Evolutionary conservation across 1,140 invertebrate species (phyloP).

Genomic region (Macrosteles quadrilineatus): DNA sequence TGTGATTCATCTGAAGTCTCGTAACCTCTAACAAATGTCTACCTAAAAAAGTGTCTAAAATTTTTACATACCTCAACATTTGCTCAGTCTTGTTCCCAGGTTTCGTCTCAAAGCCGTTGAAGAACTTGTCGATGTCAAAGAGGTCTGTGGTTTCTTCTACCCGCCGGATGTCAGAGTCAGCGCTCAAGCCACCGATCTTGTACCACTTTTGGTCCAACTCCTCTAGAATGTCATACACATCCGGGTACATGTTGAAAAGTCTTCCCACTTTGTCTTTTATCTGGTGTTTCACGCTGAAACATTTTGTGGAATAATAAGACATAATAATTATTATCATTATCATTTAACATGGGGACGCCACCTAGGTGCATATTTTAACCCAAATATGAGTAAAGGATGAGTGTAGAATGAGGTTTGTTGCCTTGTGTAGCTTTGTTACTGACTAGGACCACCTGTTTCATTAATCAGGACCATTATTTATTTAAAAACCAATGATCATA

Average conservation of each 20-base stretch:
- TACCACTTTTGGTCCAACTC: neutral
- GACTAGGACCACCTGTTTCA: too few relatives aligned
- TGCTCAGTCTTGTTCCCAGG: slow-evolving; percentile 2
- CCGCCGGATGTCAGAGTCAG: neutral
- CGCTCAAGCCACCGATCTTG: neutral
- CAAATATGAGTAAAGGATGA: too few relatives aligned
- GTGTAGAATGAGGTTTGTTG: too few relatives aligned
- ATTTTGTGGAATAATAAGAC: neutral
- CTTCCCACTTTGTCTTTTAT: neutral
- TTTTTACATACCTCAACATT: neutral
- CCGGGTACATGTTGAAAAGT: neutral
- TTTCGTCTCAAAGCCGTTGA: neutral
- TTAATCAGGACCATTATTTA: neutral
- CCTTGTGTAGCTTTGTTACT: too few relatives aligned
- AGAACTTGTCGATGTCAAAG: neutral
- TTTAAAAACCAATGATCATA: neutral
- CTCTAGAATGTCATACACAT: neutral
- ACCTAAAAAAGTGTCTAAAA: too few relatives aligned
- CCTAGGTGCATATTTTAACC: too few relatives aligned
- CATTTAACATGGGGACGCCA: too few relatives aligned
- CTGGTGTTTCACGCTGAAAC: slow-evolving; percentile 3
- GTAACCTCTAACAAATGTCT: too few relatives aligned
- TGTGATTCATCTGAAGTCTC: too few relatives aligned
- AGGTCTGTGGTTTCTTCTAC: neutral
- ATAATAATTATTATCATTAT: neutral